These are phyloP conservation scores for Cyphomyrus plagiostoma DNA, from an alignment of 2,113 vertebrate genomes.

Conservation along the genomic window DNA sequence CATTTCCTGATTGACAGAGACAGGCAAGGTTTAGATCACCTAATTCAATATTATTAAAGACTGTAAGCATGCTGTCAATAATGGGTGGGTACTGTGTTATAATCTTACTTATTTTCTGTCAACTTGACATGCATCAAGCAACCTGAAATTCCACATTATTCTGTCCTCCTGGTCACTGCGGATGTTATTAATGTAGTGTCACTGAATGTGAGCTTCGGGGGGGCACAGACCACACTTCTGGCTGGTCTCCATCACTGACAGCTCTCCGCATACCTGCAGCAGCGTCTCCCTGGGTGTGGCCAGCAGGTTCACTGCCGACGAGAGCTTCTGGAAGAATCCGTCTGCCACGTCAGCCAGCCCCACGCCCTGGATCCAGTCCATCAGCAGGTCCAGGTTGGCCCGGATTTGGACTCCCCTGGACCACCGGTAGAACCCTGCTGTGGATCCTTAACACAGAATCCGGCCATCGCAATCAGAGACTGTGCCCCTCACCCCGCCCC, in stretches of 20 bases:
- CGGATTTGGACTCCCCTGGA: conserved; percentile 64
- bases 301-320: conserved; percentile 27
- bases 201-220: background rate
- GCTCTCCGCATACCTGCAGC: conserved; percentile 55
- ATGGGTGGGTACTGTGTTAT: background rate
- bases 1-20: background rate
- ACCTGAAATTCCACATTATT: background rate
- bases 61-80: background rate
- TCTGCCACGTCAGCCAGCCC: conserved; percentile 27
- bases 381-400: conserved; percentile 65
- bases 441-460: conserved; percentile 48
- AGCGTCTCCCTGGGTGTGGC: conserved; percentile 57
- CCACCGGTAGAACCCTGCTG: conserved; percentile 57
- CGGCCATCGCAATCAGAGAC: background rate
- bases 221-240: background rate
- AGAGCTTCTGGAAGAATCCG: conserved; percentile 33
- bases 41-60: background rate
- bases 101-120: background rate
- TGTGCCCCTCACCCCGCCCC: background rate
- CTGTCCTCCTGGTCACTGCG: background rate
- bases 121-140: background rate
- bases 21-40: background rate
- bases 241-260: background rate
- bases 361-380: conserved; percentile 55
- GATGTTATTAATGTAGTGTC: background rate